Evolutionary conservation across 2,888 invertebrate genomes (phyloP), one percentile per base, ranked within the genome.

Genomic region (Eristalinus aeneus): DNA sequence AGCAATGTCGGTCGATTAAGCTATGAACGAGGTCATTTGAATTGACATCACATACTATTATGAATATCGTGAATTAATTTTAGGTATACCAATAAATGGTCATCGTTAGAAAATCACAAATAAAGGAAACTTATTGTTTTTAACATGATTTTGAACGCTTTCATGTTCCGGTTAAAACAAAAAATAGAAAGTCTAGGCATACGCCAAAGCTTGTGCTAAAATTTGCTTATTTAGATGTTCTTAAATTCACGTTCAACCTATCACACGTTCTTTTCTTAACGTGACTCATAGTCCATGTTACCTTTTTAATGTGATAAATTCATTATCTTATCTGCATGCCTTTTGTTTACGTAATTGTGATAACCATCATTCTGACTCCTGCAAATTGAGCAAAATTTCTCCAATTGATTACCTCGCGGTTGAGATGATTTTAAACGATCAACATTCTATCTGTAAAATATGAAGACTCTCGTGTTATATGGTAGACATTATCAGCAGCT

Each of bases 271-370:
- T 27, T 31, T 23, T 46, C 46, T 5, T 64, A n/a, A 27, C 6
- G n/a, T 65, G 65, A 65, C 4, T 46, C 46, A 65, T 65, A 31
- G 46, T 20, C 31, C 27, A 65, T 31, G 46, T 9, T 46, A 46
- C 16, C 16, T 46, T 39, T 31, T 23, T 27, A 12, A 46, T 46
- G 16, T 46, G 46, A 46, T 46, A 65, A 46, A 27, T 46, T 65
- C 39, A 9, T 36, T 46, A 20, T 53, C 65, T 65, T 65, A 65
- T 65, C 65, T 31, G 12, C 46, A 3, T 31, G 32, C 6, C n/a
- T 16, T 46, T 46, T 46, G 39, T 39, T 46, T 46, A 46, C 46
- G 46, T 46, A 46, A 46, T 46, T 16, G 16, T 46, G 6, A 16
- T 46, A 46, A 1, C 16, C 46, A 46, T 46, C 46, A 46, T 16